Conservation (phyloP, 1,140 invertebrate genomes). For the Orius insidiosus region DNA sequence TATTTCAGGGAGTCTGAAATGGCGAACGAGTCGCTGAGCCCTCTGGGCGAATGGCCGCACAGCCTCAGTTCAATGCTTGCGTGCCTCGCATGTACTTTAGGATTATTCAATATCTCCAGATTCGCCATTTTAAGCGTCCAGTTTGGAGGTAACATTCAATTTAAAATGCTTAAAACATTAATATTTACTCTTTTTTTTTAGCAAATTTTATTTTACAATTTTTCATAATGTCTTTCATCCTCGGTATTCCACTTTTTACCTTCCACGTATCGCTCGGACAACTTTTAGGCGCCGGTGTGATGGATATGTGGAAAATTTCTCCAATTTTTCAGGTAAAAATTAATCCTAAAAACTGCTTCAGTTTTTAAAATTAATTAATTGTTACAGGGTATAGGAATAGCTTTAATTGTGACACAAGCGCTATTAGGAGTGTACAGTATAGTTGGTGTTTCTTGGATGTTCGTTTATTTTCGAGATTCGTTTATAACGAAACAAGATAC, state of each 20-base stretch:
- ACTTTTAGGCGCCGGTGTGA: constrained; percentile 60
- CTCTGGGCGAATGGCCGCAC: constrained; percentile 54
- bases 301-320: constrained; percentile 86
- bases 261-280: constrained; percentile 72
- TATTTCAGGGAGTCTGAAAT: constrained; percentile 21
- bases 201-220: constrained; percentile 81
- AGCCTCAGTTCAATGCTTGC: constrained; percentile 60
- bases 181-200: constrained; percentile 29
- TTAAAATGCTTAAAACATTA: background rate
- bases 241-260: constrained; percentile 72
- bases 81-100: constrained; percentile 64
- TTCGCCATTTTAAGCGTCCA: constrained; percentile 73
- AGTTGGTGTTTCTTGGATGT: constrained; percentile 74
- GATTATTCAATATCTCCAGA: constrained; percentile 73
- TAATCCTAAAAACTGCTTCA: too few species aligned
- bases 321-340: constrained; percentile 57
- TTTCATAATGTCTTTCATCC: constrained; percentile 57
- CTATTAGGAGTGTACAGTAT: constrained; percentile 73
- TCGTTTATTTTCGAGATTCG: constrained; percentile 74
- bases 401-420: constrained; percentile 58
- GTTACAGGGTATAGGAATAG: constrained; percentile 59
- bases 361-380: too few species aligned
- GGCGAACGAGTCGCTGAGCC: constrained; percentile 23
- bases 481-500: constrained; percentile 64
- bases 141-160: constrained; percentile 50